A percentile compares a stretch with the other conserved stretches of the same genome.
phyloP scores from a whole-genome alignment of 2,797 vertebrate genomes.

The Typhlichthys subterraneus region DNA sequence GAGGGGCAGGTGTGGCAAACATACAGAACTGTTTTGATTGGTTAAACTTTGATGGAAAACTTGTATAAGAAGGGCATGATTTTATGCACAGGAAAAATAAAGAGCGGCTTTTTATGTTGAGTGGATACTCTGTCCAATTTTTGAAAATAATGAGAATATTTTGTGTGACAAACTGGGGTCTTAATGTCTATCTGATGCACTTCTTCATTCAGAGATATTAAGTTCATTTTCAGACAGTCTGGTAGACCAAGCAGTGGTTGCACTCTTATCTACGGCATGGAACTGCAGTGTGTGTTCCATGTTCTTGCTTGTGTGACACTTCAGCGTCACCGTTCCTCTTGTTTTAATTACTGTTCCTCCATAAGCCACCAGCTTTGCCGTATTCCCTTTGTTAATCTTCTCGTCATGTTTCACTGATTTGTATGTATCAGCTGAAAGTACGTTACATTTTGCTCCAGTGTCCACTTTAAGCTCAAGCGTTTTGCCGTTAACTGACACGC shows the following conservation, averaged over 20 bases:
- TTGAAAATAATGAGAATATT: no score
- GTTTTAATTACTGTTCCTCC: slow-evolving; percentile 11
- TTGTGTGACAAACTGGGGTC: no score
- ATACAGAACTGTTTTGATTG: no score
- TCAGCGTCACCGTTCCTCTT: not conserved
- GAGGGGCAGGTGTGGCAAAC: no score
- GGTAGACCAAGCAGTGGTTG: not conserved
- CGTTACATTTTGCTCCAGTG: slow-evolving; percentile 1
- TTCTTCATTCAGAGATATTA: not conserved
- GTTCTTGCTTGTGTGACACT: not conserved
- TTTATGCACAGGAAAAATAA: no score
- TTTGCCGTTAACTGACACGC: not conserved
- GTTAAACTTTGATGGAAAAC: no score
- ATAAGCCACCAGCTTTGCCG: slow-evolving; percentile 6
- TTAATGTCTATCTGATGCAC: not conserved
- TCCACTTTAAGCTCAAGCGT: not conserved
- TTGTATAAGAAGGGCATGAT: no score
- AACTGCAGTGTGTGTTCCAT: not conserved
- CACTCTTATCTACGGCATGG: not conserved
- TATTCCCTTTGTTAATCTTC: not conserved
- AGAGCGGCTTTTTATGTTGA: no score
- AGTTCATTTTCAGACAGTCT: not conserved
- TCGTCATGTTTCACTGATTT: not conserved
- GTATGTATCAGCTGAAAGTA: not conserved
- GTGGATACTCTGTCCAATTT: no score